These are phyloP conservation scores for Saxidomus purpurata DNA, from an alignment of 1,140 invertebrate genomes.

Conservation along the genomic window DNA sequence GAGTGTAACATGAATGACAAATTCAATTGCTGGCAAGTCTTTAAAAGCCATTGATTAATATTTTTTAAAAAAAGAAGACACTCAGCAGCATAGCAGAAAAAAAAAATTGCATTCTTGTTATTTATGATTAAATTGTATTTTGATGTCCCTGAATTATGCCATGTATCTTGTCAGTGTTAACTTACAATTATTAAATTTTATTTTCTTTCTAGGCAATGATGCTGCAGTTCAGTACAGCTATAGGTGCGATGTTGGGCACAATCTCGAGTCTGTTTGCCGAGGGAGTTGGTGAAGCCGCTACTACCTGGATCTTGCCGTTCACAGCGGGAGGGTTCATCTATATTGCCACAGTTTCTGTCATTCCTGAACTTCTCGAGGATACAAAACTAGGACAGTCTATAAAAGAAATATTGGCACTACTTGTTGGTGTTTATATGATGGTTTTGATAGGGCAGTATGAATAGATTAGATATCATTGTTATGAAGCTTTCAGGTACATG, in stretches of 20 bases:
- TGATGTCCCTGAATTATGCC: too few species aligned
- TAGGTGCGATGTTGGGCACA: constrained; percentile 97
- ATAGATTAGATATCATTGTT: constrained; percentile 83
- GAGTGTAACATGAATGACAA: too few species aligned
- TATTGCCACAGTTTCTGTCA: constrained; percentile 97
- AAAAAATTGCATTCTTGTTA: too few species aligned
- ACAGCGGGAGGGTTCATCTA: constrained; percentile 99
- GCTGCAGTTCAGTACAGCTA: constrained; percentile 96
- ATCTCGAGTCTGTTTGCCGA: constrained; percentile 94
- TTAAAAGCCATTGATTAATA: too few species aligned
- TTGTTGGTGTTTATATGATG: constrained; percentile 97
- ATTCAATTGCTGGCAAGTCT: too few species aligned
- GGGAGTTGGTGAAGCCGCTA: constrained; percentile 90
- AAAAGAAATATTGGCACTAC: constrained; percentile 93
- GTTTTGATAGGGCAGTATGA: constrained; percentile 95
- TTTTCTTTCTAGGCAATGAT: constrained; percentile 95
- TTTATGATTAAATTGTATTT: too few species aligned
- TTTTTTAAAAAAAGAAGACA: too few species aligned
- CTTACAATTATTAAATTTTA: too few species aligned
- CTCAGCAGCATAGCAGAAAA: too few species aligned
- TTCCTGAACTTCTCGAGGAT: constrained; percentile 95
- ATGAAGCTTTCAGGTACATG: too few species aligned
- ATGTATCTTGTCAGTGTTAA: too few species aligned
- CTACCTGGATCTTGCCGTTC: constrained; percentile 96
- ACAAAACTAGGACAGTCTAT: constrained; percentile 94